Conservation (phyloP, 2,888 invertebrate genomes). For the Drosophila engyochracea region DNA sequence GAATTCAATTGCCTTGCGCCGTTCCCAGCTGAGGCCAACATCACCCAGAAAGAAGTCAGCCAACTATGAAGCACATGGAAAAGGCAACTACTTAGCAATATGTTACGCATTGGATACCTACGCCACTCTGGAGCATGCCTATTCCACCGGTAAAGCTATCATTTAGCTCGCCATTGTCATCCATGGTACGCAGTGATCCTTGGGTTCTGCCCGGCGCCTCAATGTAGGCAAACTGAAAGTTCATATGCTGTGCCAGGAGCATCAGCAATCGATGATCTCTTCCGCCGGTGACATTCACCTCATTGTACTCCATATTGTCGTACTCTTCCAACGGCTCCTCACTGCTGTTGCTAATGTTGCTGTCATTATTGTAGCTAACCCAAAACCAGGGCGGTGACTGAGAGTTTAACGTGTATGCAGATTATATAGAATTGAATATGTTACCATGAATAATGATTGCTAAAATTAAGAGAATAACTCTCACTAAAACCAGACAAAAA, state of each 20-base stretch:
- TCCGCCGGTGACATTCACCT: constrained; percentile 88
- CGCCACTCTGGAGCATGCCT: constrained; percentile 90
- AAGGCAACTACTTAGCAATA: not conserved
- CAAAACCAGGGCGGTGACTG: constrained; percentile 92
- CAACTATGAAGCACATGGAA: constrained; percentile 83
- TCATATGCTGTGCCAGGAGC: constrained; percentile 88
- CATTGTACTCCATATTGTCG: constrained; percentile 46
- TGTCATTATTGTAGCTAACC: constrained; percentile 88
- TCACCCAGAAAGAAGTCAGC: constrained; percentile 92
- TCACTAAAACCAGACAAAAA: not conserved
- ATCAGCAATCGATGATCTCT: constrained; percentile 90
- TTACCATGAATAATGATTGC: not conserved
- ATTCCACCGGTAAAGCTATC: constrained; percentile 90
- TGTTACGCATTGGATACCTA: constrained; percentile 72
- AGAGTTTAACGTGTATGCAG: not conserved
- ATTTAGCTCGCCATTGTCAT: constrained; percentile 87
- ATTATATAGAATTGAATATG: not conserved
- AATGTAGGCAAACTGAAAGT: constrained; percentile 90
- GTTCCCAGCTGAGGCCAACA: constrained; percentile 90
- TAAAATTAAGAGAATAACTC: not conserved
- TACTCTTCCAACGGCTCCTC: constrained; percentile 21
- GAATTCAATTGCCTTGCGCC: constrained; percentile 90
- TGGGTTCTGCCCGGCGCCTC: constrained; percentile 91
- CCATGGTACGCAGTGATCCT: constrained; percentile 86
- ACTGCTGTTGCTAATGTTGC: constrained; percentile 86